These are phyloP conservation scores for Pocota personata DNA, from an alignment of 2,888 invertebrate species.

Conservation along the genomic window DNA sequence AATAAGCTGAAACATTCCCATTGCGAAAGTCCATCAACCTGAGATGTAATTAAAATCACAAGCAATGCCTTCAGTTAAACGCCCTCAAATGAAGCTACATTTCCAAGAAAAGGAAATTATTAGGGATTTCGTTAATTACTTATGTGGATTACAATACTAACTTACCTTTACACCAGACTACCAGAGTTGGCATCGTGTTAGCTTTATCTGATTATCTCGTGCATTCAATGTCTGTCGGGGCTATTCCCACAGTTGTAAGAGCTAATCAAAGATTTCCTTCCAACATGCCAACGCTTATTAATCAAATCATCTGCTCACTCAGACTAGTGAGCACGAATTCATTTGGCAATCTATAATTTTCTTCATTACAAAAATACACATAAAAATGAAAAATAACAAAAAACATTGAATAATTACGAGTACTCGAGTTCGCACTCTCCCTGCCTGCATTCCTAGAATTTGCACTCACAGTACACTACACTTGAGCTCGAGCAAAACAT, in stretches of 20 bases:
- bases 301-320: slow-evolving; percentile 41
- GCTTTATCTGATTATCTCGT: slow-evolving; percentile 11
- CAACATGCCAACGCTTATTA: slow-evolving; percentile 42
- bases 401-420: slow-evolving; percentile 66
- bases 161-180: no score
- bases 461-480: background rate
- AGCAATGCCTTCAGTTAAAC: background rate
- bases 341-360: slow-evolving; percentile 64
- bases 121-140: background rate
- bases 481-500: slow-evolving; percentile 24
- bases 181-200: background rate
- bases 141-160: background rate
- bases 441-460: slow-evolving; percentile 41
- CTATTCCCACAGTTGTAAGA: background rate
- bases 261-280: slow-evolving; percentile 30
- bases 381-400: slow-evolving; percentile 17
- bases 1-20: background rate
- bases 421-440: slow-evolving; percentile 13
- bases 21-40: background rate
- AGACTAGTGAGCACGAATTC: slow-evolving; percentile 53
- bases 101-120: background rate
- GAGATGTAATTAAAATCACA: slow-evolving; percentile 8
- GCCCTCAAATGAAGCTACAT: background rate
- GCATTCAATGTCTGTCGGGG: slow-evolving; percentile 2
- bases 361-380: slow-evolving; percentile 32